Conservation (phyloP, 2,113 vertebrate genomes). For the Ictalurus punctatus region DNA sequence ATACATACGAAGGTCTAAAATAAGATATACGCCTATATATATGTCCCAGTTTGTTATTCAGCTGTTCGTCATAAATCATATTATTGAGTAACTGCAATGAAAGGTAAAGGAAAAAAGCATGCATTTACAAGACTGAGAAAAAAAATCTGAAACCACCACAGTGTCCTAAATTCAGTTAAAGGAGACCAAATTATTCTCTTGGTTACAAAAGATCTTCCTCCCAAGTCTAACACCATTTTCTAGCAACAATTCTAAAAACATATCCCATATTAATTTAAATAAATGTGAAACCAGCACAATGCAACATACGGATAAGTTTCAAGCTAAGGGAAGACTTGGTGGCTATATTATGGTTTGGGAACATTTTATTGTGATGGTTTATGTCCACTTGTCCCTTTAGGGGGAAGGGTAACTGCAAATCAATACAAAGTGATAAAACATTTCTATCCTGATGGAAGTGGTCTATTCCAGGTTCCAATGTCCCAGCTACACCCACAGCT, state of each 20-base stretch:
- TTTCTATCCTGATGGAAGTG: background rate
- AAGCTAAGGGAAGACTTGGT: background rate
- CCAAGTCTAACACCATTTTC: background rate
- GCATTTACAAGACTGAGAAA: background rate
- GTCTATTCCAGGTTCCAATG: background rate
- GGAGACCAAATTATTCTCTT: background rate
- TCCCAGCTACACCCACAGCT: background rate
- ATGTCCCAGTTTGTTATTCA: background rate
- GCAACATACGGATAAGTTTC: background rate
- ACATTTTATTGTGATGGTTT: background rate
- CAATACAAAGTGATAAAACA: background rate
- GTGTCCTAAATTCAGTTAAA: background rate
- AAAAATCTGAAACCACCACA: background rate
- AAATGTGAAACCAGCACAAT: background rate
- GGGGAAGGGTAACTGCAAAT: background rate
- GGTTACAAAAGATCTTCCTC: background rate
- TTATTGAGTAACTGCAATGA: background rate
- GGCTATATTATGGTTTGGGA: background rate
- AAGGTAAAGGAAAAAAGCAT: background rate
- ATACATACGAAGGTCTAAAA: background rate
- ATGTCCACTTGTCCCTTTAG: background rate
- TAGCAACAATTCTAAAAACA: conserved; percentile 5
- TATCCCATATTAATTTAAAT: background rate
- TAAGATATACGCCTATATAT: background rate
- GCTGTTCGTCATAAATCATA: background rate